A percentile compares a stretch with the other conserved stretches of the same genome.
These are phyloP conservation scores for Neodiprion lecontei DNA, from an alignment of 1,140 invertebrate genomes.

Conservation along the genomic window DNA sequence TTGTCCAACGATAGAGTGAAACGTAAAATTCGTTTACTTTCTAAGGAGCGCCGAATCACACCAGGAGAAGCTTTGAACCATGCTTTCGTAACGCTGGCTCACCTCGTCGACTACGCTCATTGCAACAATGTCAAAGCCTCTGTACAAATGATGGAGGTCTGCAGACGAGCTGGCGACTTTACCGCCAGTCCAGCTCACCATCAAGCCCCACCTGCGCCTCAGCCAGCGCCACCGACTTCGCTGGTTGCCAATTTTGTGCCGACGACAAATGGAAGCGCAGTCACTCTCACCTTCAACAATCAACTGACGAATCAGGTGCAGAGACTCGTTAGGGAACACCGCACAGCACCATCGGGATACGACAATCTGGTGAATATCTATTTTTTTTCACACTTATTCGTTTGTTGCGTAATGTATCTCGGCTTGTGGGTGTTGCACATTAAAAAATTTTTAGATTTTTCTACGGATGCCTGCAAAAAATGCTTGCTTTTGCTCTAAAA, in stretches of 20 bases:
- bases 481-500: too few species aligned
- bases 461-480: too few species aligned
- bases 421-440: background rate
- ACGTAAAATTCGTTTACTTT: conserved; percentile 18
- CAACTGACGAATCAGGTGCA: conserved; percentile 78
- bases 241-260: conserved; percentile 75
- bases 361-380: conserved; percentile 65
- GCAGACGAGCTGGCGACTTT: conserved; percentile 71
- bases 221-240: conserved; percentile 64
- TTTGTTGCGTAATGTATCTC: background rate
- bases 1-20: background rate
- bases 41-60: conserved; percentile 87
- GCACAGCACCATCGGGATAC: conserved; percentile 66
- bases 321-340: conserved; percentile 68
- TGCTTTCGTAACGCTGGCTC: conserved; percentile 90
- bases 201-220: conserved; percentile 67
- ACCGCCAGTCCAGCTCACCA: conserved; percentile 64
- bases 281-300: conserved; percentile 89
- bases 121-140: conserved; percentile 95
- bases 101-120: conserved; percentile 95
- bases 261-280: conserved; percentile 79
- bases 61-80: conserved; percentile 96
- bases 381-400: conserved; percentile 6
- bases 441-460: conserved; percentile 18
- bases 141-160: conserved; percentile 96